A percentile compares a stretch with the other conserved stretches of the same genome.
Conservation (phyloP, 2,888 invertebrate species). For the Plusia festucae region DNA sequence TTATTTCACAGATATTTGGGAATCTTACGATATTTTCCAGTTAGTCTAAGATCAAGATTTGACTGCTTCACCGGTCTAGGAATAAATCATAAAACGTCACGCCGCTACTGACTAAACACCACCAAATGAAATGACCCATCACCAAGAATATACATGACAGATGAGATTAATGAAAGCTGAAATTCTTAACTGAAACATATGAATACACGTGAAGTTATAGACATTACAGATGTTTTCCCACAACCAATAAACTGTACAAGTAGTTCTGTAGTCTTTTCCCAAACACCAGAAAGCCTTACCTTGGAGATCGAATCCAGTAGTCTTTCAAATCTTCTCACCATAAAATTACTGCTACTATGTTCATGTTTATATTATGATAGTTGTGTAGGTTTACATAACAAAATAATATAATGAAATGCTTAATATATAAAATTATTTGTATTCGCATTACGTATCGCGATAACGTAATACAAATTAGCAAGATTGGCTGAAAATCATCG, state of each 20-base stretch:
- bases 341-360: not conserved
- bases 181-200: constrained; percentile 40
- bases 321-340: not conserved
- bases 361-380: not conserved
- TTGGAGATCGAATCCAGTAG: not conserved
- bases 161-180: constrained; percentile 36
- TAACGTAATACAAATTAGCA: too few relatives aligned
- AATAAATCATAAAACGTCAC: not conserved
- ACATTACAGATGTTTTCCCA: constrained; percentile 34
- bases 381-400: too few relatives aligned
- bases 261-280: not conserved
- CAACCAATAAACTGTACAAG: constrained; percentile 19
- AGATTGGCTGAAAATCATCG: too few relatives aligned
- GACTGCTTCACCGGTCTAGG: not conserved
- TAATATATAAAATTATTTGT: too few relatives aligned
- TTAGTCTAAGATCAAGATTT: too few relatives aligned
- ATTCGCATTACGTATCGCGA: too few relatives aligned
- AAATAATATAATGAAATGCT: too few relatives aligned
- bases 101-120: not conserved
- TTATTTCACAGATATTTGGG: too few relatives aligned
- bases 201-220: constrained; percentile 34
- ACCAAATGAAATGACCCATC: constrained; percentile 39
- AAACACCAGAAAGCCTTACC: not conserved
- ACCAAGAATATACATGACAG: constrained; percentile 29
- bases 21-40: too few relatives aligned